These are phyloP conservation scores for Drosophila kurseongensis DNA, from an alignment of 1,140 invertebrate species.

Conservation along the genomic window DNA sequence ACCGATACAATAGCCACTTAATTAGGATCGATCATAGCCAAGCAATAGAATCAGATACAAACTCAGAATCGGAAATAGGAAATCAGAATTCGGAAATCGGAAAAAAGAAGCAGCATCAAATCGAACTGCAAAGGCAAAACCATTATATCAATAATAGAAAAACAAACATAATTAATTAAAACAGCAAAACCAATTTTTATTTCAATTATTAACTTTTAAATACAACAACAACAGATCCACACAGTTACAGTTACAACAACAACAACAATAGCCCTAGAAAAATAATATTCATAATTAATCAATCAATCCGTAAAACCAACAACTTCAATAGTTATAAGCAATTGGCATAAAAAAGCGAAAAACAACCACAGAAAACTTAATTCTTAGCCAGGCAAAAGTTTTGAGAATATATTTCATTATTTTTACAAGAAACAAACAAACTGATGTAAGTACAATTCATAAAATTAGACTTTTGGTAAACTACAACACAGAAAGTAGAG, in stretches of 20 bases:
- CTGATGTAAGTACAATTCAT: conserved; percentile 77
- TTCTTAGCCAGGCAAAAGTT: conserved; percentile 51
- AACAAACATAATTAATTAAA: conserved; percentile 32
- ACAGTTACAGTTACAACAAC: conserved; percentile 59
- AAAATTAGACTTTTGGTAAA: conserved; percentile 44
- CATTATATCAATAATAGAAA: conserved; percentile 22
- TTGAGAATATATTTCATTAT: conserved; percentile 55
- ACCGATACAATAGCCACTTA: conserved; percentile 77
- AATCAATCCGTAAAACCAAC: conserved; percentile 41
- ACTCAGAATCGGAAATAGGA: conserved; percentile 16
- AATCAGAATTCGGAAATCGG: conserved; percentile 22
- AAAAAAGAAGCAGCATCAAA: conserved; percentile 73
- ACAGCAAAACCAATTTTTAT: conserved; percentile 71
- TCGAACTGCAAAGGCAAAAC: conserved; percentile 54
- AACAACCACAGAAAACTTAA: conserved; percentile 21
- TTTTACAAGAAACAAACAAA: conserved; percentile 65
- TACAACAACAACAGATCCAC: conserved; percentile 47
- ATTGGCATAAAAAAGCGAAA: conserved; percentile 60
- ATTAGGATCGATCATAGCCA: conserved; percentile 66
- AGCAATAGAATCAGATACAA: conserved; percentile 54
- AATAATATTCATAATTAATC: conserved; percentile 76
- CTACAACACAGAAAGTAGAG: conserved; percentile 34
- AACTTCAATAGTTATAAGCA: conserved; percentile 71
- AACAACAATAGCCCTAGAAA: conserved; percentile 74
- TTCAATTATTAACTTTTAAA: conserved; percentile 72